These are phyloP conservation scores for Timema cristinae DNA, from an alignment of 2,888 invertebrate species.

Conservation along the genomic window DNA sequence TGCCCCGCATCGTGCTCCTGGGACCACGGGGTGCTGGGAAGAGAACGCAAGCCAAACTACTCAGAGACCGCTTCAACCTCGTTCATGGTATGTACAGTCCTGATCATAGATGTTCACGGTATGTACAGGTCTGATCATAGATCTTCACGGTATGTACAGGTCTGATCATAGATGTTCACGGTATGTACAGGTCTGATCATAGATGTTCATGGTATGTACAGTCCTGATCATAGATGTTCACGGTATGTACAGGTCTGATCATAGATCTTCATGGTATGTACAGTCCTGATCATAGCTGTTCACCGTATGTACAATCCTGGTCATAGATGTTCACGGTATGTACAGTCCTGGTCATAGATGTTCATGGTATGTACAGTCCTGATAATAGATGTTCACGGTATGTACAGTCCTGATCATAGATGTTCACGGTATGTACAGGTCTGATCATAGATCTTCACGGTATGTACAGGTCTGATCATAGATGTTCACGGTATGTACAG, in stretches of 20 bases:
- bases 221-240: too few relatives aligned
- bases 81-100: slow-evolving; percentile 37
- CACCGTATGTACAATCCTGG: too few relatives aligned
- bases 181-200: too few relatives aligned
- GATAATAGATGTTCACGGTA: slow-evolving; percentile 42
- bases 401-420: not conserved
- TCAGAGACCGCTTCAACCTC: slow-evolving; percentile 53
- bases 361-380: too few relatives aligned
- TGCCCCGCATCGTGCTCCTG: slow-evolving; percentile 56
- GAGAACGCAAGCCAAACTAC: slow-evolving; percentile 50
- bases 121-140: too few relatives aligned
- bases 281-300: not conserved
- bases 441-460: too few relatives aligned
- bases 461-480: not conserved
- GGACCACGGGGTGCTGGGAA: slow-evolving; percentile 59
- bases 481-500: too few relatives aligned
- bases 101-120: too few relatives aligned
- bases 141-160: slow-evolving; percentile 36
- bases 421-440: too few relatives aligned
- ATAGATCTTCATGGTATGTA: slow-evolving; percentile 38
- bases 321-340: slow-evolving; percentile 41
- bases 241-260: too few relatives aligned
- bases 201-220: slow-evolving; percentile 38
- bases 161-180: too few relatives aligned
- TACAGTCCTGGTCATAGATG: not conserved